These are phyloP conservation scores for Malacoraja senta DNA, from an alignment of 2,797 vertebrate species.

Conservation along the genomic window DNA sequence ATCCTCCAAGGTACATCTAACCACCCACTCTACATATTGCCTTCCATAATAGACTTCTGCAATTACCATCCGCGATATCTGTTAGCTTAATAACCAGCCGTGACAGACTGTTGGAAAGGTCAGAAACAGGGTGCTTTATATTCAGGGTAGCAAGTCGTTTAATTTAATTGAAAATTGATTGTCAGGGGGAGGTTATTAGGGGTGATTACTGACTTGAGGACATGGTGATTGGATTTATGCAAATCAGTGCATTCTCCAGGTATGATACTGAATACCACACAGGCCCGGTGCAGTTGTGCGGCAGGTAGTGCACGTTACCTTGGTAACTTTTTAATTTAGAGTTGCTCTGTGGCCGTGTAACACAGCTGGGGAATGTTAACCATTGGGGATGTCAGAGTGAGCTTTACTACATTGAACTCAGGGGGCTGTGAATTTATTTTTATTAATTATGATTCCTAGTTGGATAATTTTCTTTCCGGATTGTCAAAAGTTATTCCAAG, in stretches of 20 bases:
- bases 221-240: constrained; percentile 33
- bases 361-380: neutral
- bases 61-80: constrained; percentile 14
- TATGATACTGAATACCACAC: neutral
- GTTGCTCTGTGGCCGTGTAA: neutral
- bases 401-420: constrained; percentile 24
- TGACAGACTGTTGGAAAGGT: constrained; percentile 16
- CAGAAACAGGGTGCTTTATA: constrained; percentile 28
- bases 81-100: constrained; percentile 21
- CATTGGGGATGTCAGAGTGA: constrained; percentile 4
- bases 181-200: constrained; percentile 29
- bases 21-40: neutral
- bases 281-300: neutral
- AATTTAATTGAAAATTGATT: constrained; percentile 39
- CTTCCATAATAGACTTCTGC: neutral
- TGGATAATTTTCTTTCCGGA: neutral
- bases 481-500: neutral
- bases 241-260: constrained; percentile 17
- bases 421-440: neutral
- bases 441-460: constrained; percentile 27
- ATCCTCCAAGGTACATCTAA: neutral
- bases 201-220: constrained; percentile 34
- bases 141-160: constrained; percentile 24
- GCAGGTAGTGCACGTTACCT: neutral
- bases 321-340: constrained; percentile 25